These are phyloP conservation scores for Caerostris extrusa DNA, from an alignment of 1,140 invertebrate species.

Conservation along the genomic window DNA sequence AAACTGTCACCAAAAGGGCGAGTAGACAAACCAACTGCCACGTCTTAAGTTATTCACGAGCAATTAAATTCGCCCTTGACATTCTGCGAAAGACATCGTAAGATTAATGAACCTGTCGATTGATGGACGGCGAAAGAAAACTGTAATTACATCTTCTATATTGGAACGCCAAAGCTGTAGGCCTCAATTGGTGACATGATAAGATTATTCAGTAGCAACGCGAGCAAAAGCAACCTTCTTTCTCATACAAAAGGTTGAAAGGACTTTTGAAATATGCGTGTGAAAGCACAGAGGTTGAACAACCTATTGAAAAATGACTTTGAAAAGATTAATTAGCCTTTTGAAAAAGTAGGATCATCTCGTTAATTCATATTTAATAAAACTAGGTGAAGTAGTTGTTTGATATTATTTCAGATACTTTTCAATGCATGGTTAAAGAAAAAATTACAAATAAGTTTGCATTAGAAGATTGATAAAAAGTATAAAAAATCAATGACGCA, in stretches of 20 bases:
- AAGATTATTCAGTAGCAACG: not conserved
- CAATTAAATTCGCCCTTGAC: constrained; percentile 62
- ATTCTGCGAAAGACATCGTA: constrained; percentile 50
- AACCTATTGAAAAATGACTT: not conserved
- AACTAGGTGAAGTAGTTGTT: not conserved
- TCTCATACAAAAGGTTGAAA: not conserved
- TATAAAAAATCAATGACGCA: too few relatives aligned
- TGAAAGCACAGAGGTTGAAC: constrained; percentile 3
- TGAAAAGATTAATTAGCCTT: not conserved
- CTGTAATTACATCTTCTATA: constrained; percentile 13
- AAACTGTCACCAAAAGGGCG: constrained; percentile 56
- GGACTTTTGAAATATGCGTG: not conserved
- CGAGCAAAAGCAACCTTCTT: not conserved
- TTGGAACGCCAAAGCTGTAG: not conserved
- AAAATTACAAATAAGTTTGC: not conserved
- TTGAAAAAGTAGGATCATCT: not conserved
- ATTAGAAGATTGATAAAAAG: too few relatives aligned
- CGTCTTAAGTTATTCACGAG: not conserved
- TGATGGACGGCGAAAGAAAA: constrained; percentile 38
- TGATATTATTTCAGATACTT: not conserved
- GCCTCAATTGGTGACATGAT: not conserved
- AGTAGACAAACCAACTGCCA: not conserved
- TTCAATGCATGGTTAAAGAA: not conserved
- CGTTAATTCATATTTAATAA: not conserved
- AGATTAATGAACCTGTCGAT: constrained; percentile 58